Base-by-base conservation (phyloP, 2,797 vertebrate genomes). In the Schizopygopsis pylzovi region DNA sequence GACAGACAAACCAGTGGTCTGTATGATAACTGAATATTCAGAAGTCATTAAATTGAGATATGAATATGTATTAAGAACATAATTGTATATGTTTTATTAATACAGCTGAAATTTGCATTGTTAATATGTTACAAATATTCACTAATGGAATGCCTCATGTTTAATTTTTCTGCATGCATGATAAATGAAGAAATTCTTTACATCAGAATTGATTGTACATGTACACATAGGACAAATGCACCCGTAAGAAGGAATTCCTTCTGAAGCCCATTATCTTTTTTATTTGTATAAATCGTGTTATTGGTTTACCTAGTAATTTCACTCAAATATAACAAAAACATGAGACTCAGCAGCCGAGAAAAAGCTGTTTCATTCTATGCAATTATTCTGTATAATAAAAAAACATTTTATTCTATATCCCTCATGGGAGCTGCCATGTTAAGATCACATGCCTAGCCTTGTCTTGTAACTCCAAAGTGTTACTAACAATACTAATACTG, bases 1-100 rank as follows among this genome's bases (percentile, higher is more conserved):
- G 84, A 90, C 83, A 39, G 88, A 90, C 89, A 88, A 83, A 68
- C 86, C 86, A 90, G 39, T 88, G 86, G 71, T 86, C 82, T 86
- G 75, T 59, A 88, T 86, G 82, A 90, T 79, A 77, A 45, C 56
- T 85, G 86, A 87, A 86, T 90, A 90, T 85, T 80, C 76, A 33
- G 79, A 82, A 65, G 71, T 83, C 59, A 90, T 90, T 90, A 87
- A 88, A 81, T 25, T 39, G 67, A 59, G 78, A 85, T 80, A 79
- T 90, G 87, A 86, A 87, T 84, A 79, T 84, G 47, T 84, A 86
- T 86, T 67, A 78, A 71, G 72, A 41, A 39, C n/a, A 52, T 39
- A 1, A 81, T 71, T 86, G 61, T 68, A 86, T 78, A 63, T 37
- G 33, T 49, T 85, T 72, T 81, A 71, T 72, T 41, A 80, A 52